These are phyloP conservation scores for Paradoxurus hermaphroditus DNA, from an alignment of 2,113 vertebrate species.

Conservation along the genomic window DNA sequence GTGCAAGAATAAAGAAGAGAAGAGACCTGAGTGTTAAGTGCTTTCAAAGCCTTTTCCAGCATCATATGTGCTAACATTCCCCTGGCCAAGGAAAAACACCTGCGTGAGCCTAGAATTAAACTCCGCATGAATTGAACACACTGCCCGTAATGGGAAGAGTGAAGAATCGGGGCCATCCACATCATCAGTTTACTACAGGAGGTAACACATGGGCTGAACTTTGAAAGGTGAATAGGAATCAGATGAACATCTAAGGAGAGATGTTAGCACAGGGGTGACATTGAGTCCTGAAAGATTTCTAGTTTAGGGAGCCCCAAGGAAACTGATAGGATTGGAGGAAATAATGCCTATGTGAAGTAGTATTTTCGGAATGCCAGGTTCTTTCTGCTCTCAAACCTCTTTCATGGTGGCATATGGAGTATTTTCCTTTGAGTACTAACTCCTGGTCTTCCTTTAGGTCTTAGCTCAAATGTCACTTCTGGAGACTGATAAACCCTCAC, in stretches of 20 bases:
- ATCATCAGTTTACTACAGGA: neutral
- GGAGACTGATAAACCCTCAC: neutral
- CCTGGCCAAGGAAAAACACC: neutral
- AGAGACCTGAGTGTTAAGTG: neutral
- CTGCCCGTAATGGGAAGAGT: neutral
- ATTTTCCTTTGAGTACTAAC: neutral
- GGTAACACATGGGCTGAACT: neutral
- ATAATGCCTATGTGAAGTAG: neutral
- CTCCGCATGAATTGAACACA: neutral
- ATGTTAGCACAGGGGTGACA: neutral
- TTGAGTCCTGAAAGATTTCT: neutral
- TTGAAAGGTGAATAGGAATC: neutral
- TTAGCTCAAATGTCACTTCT: neutral
- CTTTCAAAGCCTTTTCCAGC: neutral
- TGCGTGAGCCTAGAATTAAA: neutral
- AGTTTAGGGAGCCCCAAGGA: neutral
- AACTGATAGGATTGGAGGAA: neutral
- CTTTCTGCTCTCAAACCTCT: neutral
- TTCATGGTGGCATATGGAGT: neutral
- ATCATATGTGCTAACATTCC: neutral
- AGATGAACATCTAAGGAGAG: neutral
- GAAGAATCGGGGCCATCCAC: neutral
- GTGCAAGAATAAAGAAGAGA: neutral
- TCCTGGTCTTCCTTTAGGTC: neutral
- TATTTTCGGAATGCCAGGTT: neutral